Conservation (phyloP, 2,888 invertebrate genomes). For the Lithophane leautieri region DNA sequence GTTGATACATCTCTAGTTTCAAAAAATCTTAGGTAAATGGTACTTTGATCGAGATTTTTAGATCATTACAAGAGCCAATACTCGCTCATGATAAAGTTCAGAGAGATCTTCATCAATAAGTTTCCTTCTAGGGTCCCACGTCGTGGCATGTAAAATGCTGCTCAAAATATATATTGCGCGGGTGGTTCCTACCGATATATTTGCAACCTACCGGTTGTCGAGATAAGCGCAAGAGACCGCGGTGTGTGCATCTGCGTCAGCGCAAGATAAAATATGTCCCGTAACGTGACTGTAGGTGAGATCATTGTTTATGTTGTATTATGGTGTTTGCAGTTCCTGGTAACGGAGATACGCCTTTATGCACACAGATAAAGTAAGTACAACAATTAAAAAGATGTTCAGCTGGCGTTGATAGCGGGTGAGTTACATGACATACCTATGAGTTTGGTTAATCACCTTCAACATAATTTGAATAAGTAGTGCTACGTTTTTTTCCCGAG, state of each 20-base stretch:
- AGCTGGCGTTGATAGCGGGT: constrained; percentile 11
- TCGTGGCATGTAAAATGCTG: constrained; percentile 25
- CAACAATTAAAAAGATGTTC: constrained; percentile 12
- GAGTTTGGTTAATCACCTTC: neutral
- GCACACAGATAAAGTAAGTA: constrained; percentile 30
- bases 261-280: constrained; percentile 54
- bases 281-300: constrained; percentile 60
- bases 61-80: neutral
- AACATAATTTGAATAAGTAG: neutral
- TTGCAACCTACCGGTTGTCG: constrained; percentile 42
- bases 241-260: constrained; percentile 60
- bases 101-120: neutral
- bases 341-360: constrained; percentile 52
- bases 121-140: neutral
- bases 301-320: constrained; percentile 72
- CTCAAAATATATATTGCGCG: constrained; percentile 26
- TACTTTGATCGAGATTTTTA: too few species aligned
- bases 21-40: too few species aligned
- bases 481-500: neutral
- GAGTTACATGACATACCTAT: neutral
- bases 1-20: too few species aligned
- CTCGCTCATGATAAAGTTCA: neutral
- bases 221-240: constrained; percentile 53
- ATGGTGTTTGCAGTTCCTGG: constrained; percentile 64
- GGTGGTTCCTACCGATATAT: constrained; percentile 42